A percentile compares a stretch with the other conserved stretches of the same genome.
Conservation (phyloP, 2,888 invertebrate genomes). For the Phytoseiulus persimilis region DNA sequence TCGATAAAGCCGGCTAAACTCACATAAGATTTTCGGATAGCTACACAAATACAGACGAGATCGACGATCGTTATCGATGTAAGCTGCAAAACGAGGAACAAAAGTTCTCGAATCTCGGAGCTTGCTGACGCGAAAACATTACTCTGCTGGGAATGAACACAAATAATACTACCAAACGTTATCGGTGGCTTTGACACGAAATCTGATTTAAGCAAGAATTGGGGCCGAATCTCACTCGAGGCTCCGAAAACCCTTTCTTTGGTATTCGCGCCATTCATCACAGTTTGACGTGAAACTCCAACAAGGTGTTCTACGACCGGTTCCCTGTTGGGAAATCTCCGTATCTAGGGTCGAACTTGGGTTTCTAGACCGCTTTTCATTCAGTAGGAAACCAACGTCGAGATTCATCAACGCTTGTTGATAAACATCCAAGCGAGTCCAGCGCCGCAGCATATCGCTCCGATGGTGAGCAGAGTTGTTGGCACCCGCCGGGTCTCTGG, state of each 20-base stretch:
- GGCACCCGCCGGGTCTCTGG: neutral
- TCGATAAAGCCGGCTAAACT: too few species aligned
- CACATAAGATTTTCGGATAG: too few species aligned
- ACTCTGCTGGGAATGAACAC: neutral
- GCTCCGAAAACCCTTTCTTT: neutral
- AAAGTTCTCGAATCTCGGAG: too few species aligned
- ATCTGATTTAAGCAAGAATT: neutral
- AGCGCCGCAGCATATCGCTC: constrained; percentile 33
- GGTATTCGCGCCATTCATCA: neutral
- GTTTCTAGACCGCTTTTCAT: neutral
- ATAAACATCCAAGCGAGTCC: constrained; percentile 36
- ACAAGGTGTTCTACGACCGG: neutral
- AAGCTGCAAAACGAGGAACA: too few species aligned
- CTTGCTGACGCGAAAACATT: neutral
- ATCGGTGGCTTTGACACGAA: neutral
- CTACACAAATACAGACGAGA: too few species aligned
- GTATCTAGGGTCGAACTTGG: too few species aligned
- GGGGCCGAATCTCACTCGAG: neutral
- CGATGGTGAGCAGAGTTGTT: constrained; percentile 20
- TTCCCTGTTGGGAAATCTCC: neutral
- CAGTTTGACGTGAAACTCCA: neutral
- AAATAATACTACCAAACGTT: neutral
- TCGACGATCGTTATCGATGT: too few species aligned
- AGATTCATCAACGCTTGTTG: neutral
- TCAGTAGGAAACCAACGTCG: neutral